These are phyloP conservation scores for Acutogordius australiensis DNA, from an alignment of 2,888 invertebrate species.

Conservation along the genomic window DNA sequence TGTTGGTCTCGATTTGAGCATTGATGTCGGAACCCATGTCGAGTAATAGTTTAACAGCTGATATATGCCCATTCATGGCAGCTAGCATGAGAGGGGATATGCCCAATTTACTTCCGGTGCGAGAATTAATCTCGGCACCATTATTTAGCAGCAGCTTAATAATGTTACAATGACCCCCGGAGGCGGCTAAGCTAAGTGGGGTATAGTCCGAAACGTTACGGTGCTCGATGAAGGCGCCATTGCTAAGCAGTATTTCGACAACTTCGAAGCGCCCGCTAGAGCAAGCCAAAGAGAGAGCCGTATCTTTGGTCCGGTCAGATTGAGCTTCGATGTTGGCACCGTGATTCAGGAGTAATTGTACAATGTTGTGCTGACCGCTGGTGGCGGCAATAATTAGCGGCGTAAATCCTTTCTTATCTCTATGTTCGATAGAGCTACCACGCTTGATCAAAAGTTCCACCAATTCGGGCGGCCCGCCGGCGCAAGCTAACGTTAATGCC, in stretches of 20 bases:
- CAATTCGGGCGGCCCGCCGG: constrained; percentile 42
- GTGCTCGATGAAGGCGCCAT: constrained; percentile 82
- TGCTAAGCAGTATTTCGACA: constrained; percentile 55
- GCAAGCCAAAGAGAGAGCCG: constrained; percentile 78
- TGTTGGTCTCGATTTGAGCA: constrained; percentile 81
- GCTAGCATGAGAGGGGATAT: constrained; percentile 96
- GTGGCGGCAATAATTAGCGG: constrained; percentile 85
- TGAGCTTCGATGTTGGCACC: constrained; percentile 94
- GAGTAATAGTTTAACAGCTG: constrained; percentile 64
- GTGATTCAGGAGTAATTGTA: constrained; percentile 64
- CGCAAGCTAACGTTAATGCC: constrained; percentile 77
- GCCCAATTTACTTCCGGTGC: constrained; percentile 59
- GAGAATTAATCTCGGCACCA: constrained; percentile 88
- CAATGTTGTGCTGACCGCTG: constrained; percentile 61
- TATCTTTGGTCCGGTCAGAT: constrained; percentile 92
- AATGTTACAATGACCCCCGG: constrained; percentile 90
- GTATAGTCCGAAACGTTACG: constrained; percentile 96
- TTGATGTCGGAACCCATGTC: constrained; percentile 98
- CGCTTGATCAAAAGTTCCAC: constrained; percentile 62
- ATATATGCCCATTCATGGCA: constrained; percentile 89
- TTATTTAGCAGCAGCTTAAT: constrained; percentile 65
- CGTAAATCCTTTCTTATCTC: constrained; percentile 93
- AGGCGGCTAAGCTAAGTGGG: constrained; percentile 84
- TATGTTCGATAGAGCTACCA: constrained; percentile 81
- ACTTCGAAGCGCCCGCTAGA: constrained; percentile 85